Percentiles rank a stretch among this genome's conserved stretches.
Conservation (phyloP, 2,113 vertebrate species). For the Erythrocercus mccallii region DNA sequence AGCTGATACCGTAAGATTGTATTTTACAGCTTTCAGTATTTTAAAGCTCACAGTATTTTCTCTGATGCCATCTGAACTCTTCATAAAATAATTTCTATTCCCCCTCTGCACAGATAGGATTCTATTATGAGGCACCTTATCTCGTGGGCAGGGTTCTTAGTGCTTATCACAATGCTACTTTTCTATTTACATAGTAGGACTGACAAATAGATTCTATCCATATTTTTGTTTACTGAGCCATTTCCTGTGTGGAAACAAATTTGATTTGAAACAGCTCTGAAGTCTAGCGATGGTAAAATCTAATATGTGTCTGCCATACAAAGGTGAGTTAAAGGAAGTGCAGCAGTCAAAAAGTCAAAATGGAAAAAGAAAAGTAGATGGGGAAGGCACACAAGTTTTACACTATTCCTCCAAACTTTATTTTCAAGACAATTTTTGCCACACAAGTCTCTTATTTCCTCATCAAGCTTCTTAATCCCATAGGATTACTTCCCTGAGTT, state of each 20-base stretch:
- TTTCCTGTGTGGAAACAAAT: background rate
- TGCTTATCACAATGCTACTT: background rate
- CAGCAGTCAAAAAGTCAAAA: background rate
- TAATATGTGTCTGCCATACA: background rate
- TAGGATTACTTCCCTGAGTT: background rate
- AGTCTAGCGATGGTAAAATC: background rate
- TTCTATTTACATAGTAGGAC: conserved; percentile 31
- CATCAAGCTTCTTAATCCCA: background rate
- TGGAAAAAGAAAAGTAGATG: background rate
- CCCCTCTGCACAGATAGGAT: background rate
- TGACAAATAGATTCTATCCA: conserved; percentile 19
- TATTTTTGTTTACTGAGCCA: conserved; percentile 46
- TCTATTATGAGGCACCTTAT: background rate
- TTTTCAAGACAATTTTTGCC: background rate
- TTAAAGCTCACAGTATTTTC: background rate
- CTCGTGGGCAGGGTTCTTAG: background rate
- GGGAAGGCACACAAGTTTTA: background rate
- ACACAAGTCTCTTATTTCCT: background rate
- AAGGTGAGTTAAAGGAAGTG: background rate
- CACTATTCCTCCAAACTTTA: background rate
- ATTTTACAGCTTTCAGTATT: conserved; percentile 10
- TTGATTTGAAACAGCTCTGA: conserved; percentile 19
- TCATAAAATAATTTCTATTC: background rate
- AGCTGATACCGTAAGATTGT: background rate
- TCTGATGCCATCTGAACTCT: background rate